A percentile compares a stretch with the other conserved stretches of the same genome.
Conservation (phyloP, 1,140 invertebrate genomes). For the Eurosta solidaginis region DNA sequence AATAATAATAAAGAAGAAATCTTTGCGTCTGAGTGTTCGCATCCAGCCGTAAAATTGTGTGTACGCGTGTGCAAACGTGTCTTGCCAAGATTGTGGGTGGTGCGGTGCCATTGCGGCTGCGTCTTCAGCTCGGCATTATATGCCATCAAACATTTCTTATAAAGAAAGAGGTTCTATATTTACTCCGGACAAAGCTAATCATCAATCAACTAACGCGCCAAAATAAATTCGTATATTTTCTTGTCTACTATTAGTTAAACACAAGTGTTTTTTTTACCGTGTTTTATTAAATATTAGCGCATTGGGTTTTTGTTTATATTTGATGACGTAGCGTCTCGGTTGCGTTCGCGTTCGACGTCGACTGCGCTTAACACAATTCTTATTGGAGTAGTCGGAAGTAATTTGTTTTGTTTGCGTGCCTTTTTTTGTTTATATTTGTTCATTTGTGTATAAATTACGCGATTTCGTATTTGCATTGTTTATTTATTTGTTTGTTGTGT, state of each 20-base stretch:
- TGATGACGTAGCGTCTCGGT: background rate
- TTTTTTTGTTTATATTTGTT: background rate
- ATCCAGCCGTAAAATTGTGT: background rate
- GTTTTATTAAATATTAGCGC: too few species aligned
- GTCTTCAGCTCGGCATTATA: background rate
- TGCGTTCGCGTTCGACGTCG: background rate
- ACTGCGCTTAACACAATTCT: background rate
- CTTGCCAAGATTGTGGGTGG: background rate
- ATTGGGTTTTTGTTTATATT: conserved; percentile 16
- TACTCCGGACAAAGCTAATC: background rate
- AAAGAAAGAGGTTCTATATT: too few species aligned
- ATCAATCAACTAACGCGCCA: background rate
- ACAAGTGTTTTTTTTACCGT: too few species aligned
- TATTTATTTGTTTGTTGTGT: background rate
- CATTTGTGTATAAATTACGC: background rate
- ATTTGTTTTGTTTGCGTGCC: too few species aligned
- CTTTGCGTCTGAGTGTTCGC: background rate
- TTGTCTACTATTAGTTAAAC: background rate
- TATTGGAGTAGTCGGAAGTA: background rate
- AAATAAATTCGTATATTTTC: conserved; percentile 2
- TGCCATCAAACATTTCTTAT: too few species aligned
- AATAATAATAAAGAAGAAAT: background rate
- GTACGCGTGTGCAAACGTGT: background rate
- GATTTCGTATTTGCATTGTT: background rate
- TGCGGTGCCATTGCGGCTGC: background rate